Conservation (phyloP, 2,888 invertebrate species). For the Eristalis tenax region DNA sequence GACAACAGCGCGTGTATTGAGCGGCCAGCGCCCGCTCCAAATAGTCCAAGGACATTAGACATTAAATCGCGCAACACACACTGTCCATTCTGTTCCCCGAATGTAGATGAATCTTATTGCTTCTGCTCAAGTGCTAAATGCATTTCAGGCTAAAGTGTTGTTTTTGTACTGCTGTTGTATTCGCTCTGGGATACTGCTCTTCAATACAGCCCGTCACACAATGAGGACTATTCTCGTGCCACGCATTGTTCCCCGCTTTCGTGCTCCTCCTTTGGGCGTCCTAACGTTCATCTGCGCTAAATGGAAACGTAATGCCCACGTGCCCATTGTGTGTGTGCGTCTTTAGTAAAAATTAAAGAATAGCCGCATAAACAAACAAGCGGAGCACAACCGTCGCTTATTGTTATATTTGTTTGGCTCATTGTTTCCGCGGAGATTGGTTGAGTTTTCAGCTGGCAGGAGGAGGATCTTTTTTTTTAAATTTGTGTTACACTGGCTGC, state of each 20-base stretch:
- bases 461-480: neutral
- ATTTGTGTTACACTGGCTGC: neutral
- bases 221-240: conserved; percentile 18
- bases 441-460: neutral
- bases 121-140: conserved; percentile 48
- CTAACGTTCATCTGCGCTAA: neutral
- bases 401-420: neutral
- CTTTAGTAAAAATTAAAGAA: neutral
- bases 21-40: neutral
- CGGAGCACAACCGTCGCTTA: neutral
- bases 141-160: conserved; percentile 42
- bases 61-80: conserved; percentile 14
- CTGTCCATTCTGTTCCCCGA: neutral
- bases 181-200: conserved; percentile 22
- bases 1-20: neutral
- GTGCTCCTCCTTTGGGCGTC: neutral
- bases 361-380: neutral
- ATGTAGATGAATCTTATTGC: conserved; percentile 14
- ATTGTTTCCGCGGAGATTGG: neutral
- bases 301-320: neutral
- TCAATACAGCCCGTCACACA: conserved; percentile 30
- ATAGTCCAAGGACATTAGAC: conserved; percentile 40
- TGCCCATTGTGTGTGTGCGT: neutral
- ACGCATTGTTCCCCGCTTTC: conserved; percentile 17
- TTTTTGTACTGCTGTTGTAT: conserved; percentile 3